Percentiles rank a stretch among this genome's conserved stretches.
Evolutionary conservation across 2,113 vertebrate genomes (phyloP).

Genomic region (Eonycteris spelaea): DNA sequence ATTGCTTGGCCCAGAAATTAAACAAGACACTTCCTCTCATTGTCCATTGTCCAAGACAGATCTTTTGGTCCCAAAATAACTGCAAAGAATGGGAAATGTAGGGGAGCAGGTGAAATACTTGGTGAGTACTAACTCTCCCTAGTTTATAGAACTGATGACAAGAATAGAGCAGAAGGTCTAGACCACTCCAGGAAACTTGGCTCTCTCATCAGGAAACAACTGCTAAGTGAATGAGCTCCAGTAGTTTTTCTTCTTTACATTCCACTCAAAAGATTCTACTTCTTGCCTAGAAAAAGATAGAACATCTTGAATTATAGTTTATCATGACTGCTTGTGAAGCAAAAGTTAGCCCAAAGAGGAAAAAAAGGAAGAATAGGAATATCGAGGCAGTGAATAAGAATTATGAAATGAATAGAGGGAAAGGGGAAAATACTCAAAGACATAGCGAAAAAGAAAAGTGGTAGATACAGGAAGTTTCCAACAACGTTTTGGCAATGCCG

Average conservation of each 20-base stretch:
- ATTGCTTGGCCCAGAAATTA: neutral
- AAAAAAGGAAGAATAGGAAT: neutral
- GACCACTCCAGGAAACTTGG: neutral
- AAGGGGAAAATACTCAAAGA: neutral
- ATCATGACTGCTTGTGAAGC: neutral
- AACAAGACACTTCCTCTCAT: neutral
- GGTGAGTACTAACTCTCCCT: neutral
- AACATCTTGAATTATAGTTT: neutral
- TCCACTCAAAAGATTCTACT: neutral
- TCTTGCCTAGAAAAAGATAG: neutral
- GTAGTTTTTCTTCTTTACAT: neutral
- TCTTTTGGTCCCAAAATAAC: neutral
- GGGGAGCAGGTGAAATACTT: fast-evolving
- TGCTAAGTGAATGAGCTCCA: neutral
- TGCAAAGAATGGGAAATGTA: neutral
- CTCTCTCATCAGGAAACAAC: neutral
- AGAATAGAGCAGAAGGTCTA: neutral
- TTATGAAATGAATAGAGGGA: neutral
- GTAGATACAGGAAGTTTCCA: neutral
- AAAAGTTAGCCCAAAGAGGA: neutral
- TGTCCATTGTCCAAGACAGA: neutral
- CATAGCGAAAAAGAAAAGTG: neutral
- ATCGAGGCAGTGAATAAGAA: neutral
- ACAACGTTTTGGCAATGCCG: neutral
- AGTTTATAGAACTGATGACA: neutral